These are phyloP conservation scores for Phoenicopterus ruber DNA, from an alignment of 2,113 vertebrate genomes.

Conservation along the genomic window DNA sequence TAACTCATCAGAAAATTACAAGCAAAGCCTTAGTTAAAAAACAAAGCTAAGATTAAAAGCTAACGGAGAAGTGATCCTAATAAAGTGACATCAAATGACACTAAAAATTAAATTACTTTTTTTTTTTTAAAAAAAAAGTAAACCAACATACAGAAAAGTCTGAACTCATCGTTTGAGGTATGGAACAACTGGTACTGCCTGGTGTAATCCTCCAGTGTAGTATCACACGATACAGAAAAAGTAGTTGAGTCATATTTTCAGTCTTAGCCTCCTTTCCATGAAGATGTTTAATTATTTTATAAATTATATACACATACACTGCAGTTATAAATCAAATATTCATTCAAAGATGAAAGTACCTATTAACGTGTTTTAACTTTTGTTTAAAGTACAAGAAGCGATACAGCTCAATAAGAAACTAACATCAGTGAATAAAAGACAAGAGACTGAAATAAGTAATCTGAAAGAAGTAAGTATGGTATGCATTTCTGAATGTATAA, in stretches of 20 bases:
- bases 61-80: not conserved
- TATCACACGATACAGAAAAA: not conserved
- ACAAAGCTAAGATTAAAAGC: not conserved
- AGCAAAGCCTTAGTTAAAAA: not conserved
- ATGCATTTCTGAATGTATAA: not conserved
- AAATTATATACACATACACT: not conserved
- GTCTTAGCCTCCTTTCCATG: not conserved
- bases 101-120: not conserved
- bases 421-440: constrained; percentile 77
- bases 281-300: not conserved
- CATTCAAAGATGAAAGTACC: not conserved
- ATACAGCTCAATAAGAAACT: constrained; percentile 84
- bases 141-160: not conserved
- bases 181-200: not conserved
- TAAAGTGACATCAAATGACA: not conserved
- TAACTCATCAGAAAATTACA: not conserved
- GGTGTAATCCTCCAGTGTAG: not conserved
- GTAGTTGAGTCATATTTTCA: not conserved
- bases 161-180: not conserved
- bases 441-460: constrained; percentile 77
- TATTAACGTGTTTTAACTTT: constrained; percentile 1
- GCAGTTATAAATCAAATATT: not conserved
- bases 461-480: constrained; percentile 82
- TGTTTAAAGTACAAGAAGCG: constrained; percentile 83
- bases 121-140: not conserved